These are phyloP conservation scores for Tinamus guttatus DNA, from an alignment of 2,113 vertebrate species.

Conservation along the genomic window DNA sequence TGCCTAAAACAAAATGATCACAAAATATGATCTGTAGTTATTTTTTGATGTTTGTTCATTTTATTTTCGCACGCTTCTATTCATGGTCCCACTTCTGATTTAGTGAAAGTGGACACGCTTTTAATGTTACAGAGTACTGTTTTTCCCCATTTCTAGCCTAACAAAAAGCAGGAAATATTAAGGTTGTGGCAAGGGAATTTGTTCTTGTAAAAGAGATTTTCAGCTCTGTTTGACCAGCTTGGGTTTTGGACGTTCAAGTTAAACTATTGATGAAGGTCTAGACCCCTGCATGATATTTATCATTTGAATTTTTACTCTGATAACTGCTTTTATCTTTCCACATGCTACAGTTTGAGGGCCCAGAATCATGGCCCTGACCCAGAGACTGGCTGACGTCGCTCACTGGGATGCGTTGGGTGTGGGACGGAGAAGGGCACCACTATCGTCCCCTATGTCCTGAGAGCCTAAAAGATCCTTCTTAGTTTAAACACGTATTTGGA, in stretches of 20 bases:
- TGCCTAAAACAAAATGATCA: slow-evolving; percentile 28
- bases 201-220: background rate
- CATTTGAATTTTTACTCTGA: background rate
- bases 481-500: background rate
- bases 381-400: background rate
- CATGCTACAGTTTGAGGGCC: background rate
- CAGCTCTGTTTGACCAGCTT: background rate
- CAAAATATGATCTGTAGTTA: slow-evolving; percentile 65
- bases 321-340: background rate
- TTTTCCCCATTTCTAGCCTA: background rate
- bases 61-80: background rate
- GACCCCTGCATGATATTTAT: background rate
- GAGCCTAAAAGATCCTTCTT: background rate
- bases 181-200: background rate
- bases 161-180: background rate
- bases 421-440: background rate
- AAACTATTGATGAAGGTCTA: background rate
- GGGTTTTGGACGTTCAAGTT: background rate
- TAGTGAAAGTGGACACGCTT: background rate
- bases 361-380: background rate
- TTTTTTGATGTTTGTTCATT: slow-evolving; percentile 41
- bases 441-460: background rate
- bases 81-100: background rate
- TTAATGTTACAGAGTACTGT: background rate
- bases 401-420: background rate